phyloP scores from a whole-genome alignment of 2,797 vertebrate species.

The Lagocephalus sceleratus region DNA sequence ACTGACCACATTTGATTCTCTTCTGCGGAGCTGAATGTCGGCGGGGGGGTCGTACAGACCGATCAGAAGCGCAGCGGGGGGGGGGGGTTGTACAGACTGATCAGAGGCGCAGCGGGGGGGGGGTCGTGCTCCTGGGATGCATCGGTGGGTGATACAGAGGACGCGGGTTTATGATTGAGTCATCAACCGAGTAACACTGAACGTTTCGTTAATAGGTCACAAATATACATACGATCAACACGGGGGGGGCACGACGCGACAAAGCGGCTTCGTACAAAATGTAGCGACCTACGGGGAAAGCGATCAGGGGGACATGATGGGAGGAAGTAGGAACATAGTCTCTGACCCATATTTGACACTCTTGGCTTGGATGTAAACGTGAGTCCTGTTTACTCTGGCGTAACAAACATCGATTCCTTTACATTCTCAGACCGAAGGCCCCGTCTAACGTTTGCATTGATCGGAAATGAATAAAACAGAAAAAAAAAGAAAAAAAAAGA shows the following conservation, averaged over 20 bases:
- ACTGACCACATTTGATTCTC: slow-evolving; percentile 14
- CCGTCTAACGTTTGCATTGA: slow-evolving; percentile 58
- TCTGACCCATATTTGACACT: slow-evolving; percentile 39
- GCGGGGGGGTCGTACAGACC: slow-evolving; percentile 23
- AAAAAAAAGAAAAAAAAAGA: slow-evolving; percentile 33
- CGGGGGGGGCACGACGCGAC: slow-evolving; percentile 54
- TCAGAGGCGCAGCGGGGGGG: slow-evolving; percentile 25
- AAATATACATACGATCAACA: slow-evolving; percentile 62
- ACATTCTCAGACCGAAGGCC: slow-evolving; percentile 23
- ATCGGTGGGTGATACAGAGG: slow-evolving; percentile 47
- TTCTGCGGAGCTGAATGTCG: slow-evolving; percentile 40
- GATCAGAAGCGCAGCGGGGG: slow-evolving; percentile 24
- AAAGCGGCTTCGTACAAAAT: slow-evolving; percentile 57
- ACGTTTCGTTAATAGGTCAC: slow-evolving; percentile 52
- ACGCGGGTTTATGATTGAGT: slow-evolving; percentile 40
- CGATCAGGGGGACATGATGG: slow-evolving; percentile 51
- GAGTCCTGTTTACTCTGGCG: slow-evolving; percentile 42
- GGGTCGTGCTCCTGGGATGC: slow-evolving; percentile 35
- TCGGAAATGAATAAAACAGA: slow-evolving; percentile 50
- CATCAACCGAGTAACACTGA: slow-evolving; percentile 71
- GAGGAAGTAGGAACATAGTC: slow-evolving; percentile 50
- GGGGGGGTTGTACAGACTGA: slow-evolving; percentile 23
- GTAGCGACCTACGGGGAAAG: slow-evolving; percentile 31
- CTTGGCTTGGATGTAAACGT: slow-evolving; percentile 59
- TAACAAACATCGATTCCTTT: slow-evolving; percentile 25